Evolutionary conservation across 2,888 invertebrate species (phyloP).

Genomic region (Mechanitis messenoides): DNA sequence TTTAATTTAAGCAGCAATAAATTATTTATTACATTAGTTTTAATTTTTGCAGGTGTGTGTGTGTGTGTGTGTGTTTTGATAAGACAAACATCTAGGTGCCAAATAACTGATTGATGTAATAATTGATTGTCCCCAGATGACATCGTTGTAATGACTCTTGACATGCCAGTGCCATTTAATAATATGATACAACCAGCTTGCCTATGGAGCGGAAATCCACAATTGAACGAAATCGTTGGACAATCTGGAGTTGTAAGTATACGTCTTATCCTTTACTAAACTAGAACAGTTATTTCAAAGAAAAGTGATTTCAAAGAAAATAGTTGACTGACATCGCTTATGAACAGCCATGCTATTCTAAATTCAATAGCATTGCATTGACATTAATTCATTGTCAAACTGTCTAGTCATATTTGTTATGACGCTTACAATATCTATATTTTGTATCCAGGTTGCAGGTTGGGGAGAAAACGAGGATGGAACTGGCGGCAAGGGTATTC

Average conservation of each 20-base stretch:
- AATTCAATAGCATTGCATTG: background rate
- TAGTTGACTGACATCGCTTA: too few relatives aligned
- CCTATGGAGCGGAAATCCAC: constrained; percentile 69
- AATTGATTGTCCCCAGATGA: constrained; percentile 60
- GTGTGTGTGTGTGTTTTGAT: too few relatives aligned
- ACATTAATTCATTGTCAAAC: background rate
- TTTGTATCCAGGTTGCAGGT: constrained; percentile 65
- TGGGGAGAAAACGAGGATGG: constrained; percentile 76
- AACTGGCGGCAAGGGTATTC: constrained; percentile 61
- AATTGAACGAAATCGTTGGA: constrained; percentile 54
- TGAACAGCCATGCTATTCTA: background rate
- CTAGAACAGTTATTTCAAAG: too few relatives aligned
- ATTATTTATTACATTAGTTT: too few relatives aligned
- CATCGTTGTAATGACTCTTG: constrained; percentile 72
- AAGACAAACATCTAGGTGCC: too few relatives aligned
- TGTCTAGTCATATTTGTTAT: background rate
- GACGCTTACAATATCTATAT: background rate
- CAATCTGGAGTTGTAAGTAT: constrained; percentile 60
- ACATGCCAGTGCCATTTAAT: constrained; percentile 64
- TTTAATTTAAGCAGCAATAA: too few relatives aligned
- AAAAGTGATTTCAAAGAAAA: too few relatives aligned
- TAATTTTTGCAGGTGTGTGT: too few relatives aligned
- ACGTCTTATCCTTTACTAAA: background rate
- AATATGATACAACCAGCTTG: constrained; percentile 75
- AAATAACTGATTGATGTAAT: too few relatives aligned